These are phyloP conservation scores for Pogonophryne albipinna DNA, from an alignment of 2,797 vertebrate genomes.

Conservation along the genomic window DNA sequence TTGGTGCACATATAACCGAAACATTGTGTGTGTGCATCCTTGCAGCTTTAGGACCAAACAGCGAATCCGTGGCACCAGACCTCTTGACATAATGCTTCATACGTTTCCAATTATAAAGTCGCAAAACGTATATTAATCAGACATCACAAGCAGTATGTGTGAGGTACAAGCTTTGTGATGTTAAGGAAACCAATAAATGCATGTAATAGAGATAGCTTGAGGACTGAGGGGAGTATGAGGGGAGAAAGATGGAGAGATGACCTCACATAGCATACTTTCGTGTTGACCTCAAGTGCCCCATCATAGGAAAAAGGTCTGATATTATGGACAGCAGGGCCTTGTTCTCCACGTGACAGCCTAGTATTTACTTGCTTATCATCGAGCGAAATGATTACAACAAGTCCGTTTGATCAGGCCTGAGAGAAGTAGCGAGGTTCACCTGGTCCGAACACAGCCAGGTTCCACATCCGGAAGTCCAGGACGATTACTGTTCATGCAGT, in stretches of 20 bases:
- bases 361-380: constrained; percentile 33
- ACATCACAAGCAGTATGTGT: neutral
- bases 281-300: constrained; percentile 67
- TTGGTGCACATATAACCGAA: neutral
- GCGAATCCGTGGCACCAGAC: neutral
- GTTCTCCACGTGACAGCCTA: constrained; percentile 25
- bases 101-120: neutral
- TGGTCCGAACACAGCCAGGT: constrained; percentile 27
- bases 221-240: neutral
- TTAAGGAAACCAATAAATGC: neutral
- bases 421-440: constrained; percentile 16
- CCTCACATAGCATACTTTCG: constrained; percentile 61
- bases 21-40: neutral
- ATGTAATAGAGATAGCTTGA: neutral
- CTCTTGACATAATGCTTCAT: neutral
- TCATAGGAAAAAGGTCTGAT: constrained; percentile 18
- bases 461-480: constrained; percentile 25
- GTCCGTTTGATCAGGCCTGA: constrained; percentile 40
- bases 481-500: constrained; percentile 44
- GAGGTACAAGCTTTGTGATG: neutral
- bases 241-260: constrained; percentile 34
- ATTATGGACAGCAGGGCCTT: constrained; percentile 4
- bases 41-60: neutral
- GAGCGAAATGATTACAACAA: constrained; percentile 26
- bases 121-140: neutral